Conservation (phyloP, 2,888 invertebrate species). For the Petrophora chlorosata region DNA sequence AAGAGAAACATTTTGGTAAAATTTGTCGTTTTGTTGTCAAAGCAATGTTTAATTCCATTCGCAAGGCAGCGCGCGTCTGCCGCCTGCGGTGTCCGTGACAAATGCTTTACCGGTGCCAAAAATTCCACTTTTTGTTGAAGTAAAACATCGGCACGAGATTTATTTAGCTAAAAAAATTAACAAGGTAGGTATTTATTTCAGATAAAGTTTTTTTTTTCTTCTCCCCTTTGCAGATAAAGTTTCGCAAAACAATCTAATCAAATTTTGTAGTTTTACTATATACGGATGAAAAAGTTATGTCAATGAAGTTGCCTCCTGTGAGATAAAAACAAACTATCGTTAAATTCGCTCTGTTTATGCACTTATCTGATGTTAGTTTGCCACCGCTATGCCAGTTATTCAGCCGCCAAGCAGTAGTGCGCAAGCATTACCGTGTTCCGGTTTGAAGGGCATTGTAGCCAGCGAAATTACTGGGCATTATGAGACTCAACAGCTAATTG, state of each 20-base stretch:
- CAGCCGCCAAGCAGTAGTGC: too few species aligned
- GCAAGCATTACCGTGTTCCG: too few species aligned
- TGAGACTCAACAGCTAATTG: too few species aligned
- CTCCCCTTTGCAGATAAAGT: conserved; percentile 34
- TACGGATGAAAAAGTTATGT: conserved; percentile 20
- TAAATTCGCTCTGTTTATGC: conserved; percentile 15
- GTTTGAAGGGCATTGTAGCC: too few species aligned
- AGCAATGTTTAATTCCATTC: conserved; percentile 44
- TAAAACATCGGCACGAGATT: conserved; percentile 39
- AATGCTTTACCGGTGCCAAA: conserved; percentile 52
- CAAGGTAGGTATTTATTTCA: too few species aligned
- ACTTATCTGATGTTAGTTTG: conserved; percentile 8
- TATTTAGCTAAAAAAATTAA: conserved; percentile 29
- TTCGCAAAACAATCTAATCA: conserved; percentile 40
- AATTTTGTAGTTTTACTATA: conserved; percentile 29
- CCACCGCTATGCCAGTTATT: too few species aligned
- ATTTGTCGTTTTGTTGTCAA: conserved; percentile 27
- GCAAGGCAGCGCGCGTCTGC: conserved; percentile 29
- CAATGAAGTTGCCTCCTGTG: conserved; percentile 10
- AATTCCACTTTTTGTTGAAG: conserved; percentile 38
- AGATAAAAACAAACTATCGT: conserved; percentile 14
- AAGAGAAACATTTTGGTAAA: conserved; percentile 13
- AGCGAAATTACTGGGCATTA: too few species aligned
- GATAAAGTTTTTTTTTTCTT: too few species aligned
- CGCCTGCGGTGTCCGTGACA: conserved; percentile 50